These are phyloP conservation scores for Heterodera carotae DNA, from an alignment of 1,140 invertebrate genomes.

Conservation along the genomic window DNA sequence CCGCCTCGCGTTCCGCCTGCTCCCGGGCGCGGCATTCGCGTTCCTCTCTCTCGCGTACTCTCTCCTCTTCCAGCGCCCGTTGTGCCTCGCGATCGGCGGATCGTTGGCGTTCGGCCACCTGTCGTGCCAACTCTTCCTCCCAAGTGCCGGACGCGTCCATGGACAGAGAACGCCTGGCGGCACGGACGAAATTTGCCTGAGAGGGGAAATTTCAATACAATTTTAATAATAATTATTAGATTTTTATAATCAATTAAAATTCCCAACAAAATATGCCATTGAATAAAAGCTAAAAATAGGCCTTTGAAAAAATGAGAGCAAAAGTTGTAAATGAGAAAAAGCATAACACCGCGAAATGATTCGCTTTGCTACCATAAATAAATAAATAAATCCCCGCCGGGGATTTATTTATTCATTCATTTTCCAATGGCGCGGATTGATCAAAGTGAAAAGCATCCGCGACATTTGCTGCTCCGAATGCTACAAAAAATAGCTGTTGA, in stretches of 20 bases:
- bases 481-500: no score
- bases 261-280: background rate
- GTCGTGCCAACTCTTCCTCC: conserved; percentile 19
- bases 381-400: no score
- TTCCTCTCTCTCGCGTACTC: background rate
- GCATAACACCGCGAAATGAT: no score
- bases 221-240: background rate
- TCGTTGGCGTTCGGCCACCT: conserved; percentile 17
- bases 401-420: no score
- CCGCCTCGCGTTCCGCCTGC: conserved; percentile 16
- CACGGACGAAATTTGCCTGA: background rate
- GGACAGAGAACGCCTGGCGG: background rate
- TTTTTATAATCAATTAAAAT: background rate
- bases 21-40: background rate
- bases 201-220: background rate
- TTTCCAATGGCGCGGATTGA: background rate
- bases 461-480: background rate
- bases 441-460: background rate
- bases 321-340: no score
- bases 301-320: no score
- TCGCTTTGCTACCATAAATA: no score
- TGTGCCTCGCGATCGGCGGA: background rate
- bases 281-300: no score
- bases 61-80: conserved; percentile 1
- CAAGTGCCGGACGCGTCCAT: conserved; percentile 13